Evolutionary conservation across 2,113 vertebrate genomes (phyloP), one percentile per base, ranked within the genome.

Genomic region (Aspidoscelis tigris): DNA sequence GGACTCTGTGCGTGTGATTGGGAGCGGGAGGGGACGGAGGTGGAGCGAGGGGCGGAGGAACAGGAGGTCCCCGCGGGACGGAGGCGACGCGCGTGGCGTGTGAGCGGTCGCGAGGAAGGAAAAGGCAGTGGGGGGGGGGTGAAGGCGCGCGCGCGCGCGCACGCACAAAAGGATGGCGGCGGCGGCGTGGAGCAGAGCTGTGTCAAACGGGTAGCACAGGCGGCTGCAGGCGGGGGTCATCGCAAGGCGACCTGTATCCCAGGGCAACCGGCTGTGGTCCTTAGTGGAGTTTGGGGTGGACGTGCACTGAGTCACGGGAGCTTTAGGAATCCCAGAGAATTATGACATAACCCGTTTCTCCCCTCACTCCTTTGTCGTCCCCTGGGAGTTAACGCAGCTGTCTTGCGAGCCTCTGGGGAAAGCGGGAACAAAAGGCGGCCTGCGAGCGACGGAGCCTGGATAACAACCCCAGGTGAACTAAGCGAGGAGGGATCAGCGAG

Each of bases 21-120:
- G 92, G 89, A 93, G 92, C 90, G 92, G 89, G 89, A 69, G 55
- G 92, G 91, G 77, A 87, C 83, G 83, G 88, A 89, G 93, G 88
- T 91, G 91, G 74, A 64, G 71, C 80, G 55, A 26, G 82, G 86
- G 68, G 87, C 74, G 83, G 87, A 77, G 14, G 81, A 61, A 58
- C 78, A 68, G 88, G 83, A 69, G 53, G 7, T 55, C 58, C 58
- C 58, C 58, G 77, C 24, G 87, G 83, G 89, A 81, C 43, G 87
- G 61, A 79, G 16, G 26, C 53, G 74, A 0, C 14, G 55, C 14
- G 24, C 39, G 16, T 3, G 33, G 4, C 21, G 41, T 7, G 81
- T 1, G 24, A 3, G 61, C 2, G 2, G 55, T 9, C 33, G 24
- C 6, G 24, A 58, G n/a, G n/a, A n/a, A 20, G 18, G 9, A 3